phyloP scores from a whole-genome alignment of 2,113 vertebrate genomes.

The human (Homo sapiens) region GRCh38 chr6:8389001-8389500 shows the following conservation, averaged over 20 bases:
- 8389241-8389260: not conserved
- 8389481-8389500: not conserved
- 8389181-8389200: no score
- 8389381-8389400: not conserved
- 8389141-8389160: not conserved
- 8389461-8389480: not conserved
- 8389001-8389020: not conserved
- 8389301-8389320: not conserved
- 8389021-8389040: not conserved
- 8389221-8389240: fast-evolving
- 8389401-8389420: not conserved
- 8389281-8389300: not conserved
- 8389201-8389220: no score
- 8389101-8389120: not conserved
- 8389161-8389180: not conserved
- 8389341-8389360: not conserved
- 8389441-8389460: not conserved
- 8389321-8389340: not conserved
- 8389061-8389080: not conserved
- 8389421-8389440: not conserved
- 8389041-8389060: not conserved
- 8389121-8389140: not conserved
- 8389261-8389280: not conserved
- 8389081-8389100: not conserved
- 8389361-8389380: not conserved